A percentile compares a stretch with the other conserved stretches of the same genome.
phyloP scores from a whole-genome alignment of 2,113 vertebrate species.

The Cercocebus atys region DNA sequence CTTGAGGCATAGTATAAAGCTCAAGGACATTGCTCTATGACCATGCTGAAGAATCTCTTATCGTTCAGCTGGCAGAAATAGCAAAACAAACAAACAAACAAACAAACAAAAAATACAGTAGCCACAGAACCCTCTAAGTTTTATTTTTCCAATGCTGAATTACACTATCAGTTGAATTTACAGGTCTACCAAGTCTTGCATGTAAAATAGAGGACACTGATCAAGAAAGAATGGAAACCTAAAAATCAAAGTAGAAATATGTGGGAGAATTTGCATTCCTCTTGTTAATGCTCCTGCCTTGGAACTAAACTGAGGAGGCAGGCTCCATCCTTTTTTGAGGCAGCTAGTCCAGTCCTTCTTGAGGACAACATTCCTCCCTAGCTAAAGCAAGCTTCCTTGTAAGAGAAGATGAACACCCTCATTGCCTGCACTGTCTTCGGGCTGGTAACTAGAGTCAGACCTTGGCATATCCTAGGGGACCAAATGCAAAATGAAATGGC shows the following conservation, averaged over 20 bases:
- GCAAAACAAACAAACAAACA: neutral
- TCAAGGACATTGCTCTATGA: neutral
- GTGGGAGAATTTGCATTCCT: neutral
- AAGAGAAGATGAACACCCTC: neutral
- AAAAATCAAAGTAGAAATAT: neutral
- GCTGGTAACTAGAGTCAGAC: neutral
- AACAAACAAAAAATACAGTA: neutral
- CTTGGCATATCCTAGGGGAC: neutral
- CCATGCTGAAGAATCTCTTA: neutral
- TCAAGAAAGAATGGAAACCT: neutral
- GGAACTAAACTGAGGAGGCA: neutral
- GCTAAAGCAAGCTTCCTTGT: fast-evolving
- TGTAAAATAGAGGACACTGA: neutral
- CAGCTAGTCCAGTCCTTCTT: fast-evolving
- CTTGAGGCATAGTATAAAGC: neutral
- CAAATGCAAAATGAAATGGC: neutral
- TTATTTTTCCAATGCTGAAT: neutral
- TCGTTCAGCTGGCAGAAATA: neutral
- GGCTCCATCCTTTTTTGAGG: neutral
- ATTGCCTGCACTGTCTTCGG: neutral
- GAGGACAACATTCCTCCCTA: fast-evolving
- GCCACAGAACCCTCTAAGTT: neutral
- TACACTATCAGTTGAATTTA: neutral
- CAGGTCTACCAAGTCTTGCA: neutral
- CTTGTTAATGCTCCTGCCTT: neutral